Evolutionary conservation across 2,797 vertebrate species (phyloP), one percentile per base, ranked within the genome.

Genomic region (Helicolenus hilgendorfi): DNA sequence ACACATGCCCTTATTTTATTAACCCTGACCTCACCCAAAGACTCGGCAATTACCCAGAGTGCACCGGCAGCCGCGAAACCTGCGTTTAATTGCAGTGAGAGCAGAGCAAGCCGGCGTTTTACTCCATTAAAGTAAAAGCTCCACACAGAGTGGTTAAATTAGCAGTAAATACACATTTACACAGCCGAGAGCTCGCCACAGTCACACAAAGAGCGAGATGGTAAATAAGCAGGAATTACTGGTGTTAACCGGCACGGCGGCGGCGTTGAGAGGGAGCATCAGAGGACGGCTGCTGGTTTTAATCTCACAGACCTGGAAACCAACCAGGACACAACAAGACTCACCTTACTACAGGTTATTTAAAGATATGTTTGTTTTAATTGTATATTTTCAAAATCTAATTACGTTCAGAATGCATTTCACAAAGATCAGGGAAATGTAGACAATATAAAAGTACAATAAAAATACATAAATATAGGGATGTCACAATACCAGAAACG

Each of bases 41-140:
- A 86, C 71, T 38, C 83, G 60, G 81, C 87, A 95, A 95, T 96
- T 95, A 94, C 92, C 89, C 87, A 91, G 88, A 96, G 92, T 96
- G 94, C 94, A 90, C 84, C 35, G 31, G 82, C 69, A 60, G 78
- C 60, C n/a, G 77, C 86, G 84, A 82, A 83, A 74, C 31, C 79
- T 58, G 76, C 36, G 64, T 89, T 72, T 91, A 86, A 89, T 83
- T 92, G 85, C 83, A 77, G 65, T 7, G 35, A 82, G 49, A 70
- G 79, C 29, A 49, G 53, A 41, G 77, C 56, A 36, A 36, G 10
- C 63, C 11, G 18, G 31, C 76, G 11, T 83, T 83, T 92, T 74
- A 72, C 49, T 85, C 87, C 68, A 89, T 95, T 94, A 85, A 72
- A 76, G 41, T 82, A 88, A 93, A 93, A 89, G 81, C 69, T 20